phyloP scores from a whole-genome alignment of 2,888 invertebrate species.

The Steromphala cineraria region DNA sequence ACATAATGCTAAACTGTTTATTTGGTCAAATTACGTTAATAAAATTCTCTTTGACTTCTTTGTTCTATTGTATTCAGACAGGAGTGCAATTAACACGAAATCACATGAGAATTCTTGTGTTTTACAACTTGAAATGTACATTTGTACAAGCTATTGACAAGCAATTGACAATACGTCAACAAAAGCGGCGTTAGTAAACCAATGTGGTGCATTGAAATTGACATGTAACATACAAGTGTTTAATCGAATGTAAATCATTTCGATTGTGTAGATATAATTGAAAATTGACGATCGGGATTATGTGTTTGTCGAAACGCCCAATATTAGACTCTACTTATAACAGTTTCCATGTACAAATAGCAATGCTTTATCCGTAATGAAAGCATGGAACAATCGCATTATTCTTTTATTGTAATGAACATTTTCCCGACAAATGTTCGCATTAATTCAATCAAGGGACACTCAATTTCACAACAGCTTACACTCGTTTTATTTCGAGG shows the following conservation, averaged over 20 bases:
- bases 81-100: no score
- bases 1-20: no score
- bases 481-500: not conserved
- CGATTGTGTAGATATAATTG: not conserved
- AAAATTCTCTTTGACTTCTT: no score
- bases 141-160: no score
- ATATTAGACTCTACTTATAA: not conserved
- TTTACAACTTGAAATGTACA: no score
- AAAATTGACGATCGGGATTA: not conserved
- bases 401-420: no score
- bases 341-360: no score
- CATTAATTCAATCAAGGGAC: not conserved
- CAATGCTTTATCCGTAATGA: not conserved
- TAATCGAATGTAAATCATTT: not conserved
- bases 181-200: not conserved
- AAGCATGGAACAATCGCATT: not conserved
- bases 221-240: not conserved
- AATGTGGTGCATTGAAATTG: not conserved
- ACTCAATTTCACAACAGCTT: not conserved
- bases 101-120: no score
- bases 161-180: not conserved
- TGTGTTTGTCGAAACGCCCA: not conserved
- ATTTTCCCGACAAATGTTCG: conserved; percentile 4
- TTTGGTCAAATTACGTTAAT: no score
- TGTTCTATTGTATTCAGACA: no score